These are phyloP conservation scores for Ahaetulla prasina DNA, from an alignment of 2,113 vertebrate species.

Conservation along the genomic window DNA sequence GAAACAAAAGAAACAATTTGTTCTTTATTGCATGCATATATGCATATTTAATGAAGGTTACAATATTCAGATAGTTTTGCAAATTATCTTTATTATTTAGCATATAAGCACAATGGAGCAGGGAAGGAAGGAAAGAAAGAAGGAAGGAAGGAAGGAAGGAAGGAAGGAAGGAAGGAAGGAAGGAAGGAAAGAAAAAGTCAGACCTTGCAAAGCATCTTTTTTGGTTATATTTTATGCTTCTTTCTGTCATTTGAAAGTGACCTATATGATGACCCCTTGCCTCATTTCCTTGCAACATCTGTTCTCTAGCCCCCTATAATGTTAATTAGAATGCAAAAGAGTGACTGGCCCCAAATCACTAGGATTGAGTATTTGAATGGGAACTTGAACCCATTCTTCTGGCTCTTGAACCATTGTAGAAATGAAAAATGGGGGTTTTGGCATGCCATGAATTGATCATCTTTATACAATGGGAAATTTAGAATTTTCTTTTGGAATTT, in stretches of 20 bases:
- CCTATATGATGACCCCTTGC: not conserved
- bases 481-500: not conserved
- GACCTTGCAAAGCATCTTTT: not conserved
- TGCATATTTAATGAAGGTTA: not conserved
- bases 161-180: not conserved
- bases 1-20: not conserved
- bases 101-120: not conserved
- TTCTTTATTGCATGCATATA: not conserved
- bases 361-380: not conserved
- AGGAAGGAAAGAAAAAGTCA: not conserved
- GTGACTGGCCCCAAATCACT: not conserved
- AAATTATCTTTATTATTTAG: not conserved
- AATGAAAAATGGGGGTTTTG: not conserved
- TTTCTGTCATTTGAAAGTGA: not conserved
- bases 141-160: no score
- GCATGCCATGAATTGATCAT: not conserved
- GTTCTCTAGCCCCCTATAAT: not conserved
- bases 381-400: not conserved
- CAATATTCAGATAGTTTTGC: not conserved
- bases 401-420: not conserved
- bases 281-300: not conserved
- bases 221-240: not conserved
- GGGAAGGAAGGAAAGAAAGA: no score
- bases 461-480: not conserved
- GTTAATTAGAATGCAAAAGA: not conserved